Base-by-base conservation (phyloP, 2,888 invertebrate genomes). In the Euspilapteryx auroguttella region DNA sequence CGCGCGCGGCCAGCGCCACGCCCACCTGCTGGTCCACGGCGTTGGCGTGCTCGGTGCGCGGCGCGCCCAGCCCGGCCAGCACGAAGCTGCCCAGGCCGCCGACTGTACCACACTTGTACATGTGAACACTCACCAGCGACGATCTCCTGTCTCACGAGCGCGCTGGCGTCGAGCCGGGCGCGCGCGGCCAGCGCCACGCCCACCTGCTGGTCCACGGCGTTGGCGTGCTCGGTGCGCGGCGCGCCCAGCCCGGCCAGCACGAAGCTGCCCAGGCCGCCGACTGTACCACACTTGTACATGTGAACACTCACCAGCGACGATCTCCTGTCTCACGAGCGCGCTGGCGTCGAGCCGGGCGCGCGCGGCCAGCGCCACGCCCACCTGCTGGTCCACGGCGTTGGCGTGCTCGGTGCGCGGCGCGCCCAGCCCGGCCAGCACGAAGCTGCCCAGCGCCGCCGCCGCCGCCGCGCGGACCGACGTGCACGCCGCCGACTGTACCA, bases 181-280 rank as follows among this genome's bases (percentile, higher is more conserved):
- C n/a, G n/a, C n/a, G n/a, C n/a, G n/a, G n/a, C n/a, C n/a, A n/a
- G n/a, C n/a, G n/a, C n/a, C n/a, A n/a, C n/a, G n/a, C n/a, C n/a
- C n/a, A n/a, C n/a, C n/a, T n/a, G n/a, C n/a, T 95, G 93, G 75
- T 96, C 94, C 33, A 96, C 90, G 51, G 88, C 90, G 62, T 91
- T 93, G 24, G 94, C 94, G 65, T 97, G 96, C 51, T 95, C 94
- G 27, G 89, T 87, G 42, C 94, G 83, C 51, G 17, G 5, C 17
- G 17, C 17, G 17, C 40, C 39, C 23, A 85, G 85, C 27, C 87
- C 87, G 20, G 89, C 89, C 55, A 88, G 90, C 44, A 96, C 85
- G 65, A 94, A 95, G 12, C 95, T 90, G 36, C 97, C 98, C 35
- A 99, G 77, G 92, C 89, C 2, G 96, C 91, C 8, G 96, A 94